Conservation (phyloP, 2,797 vertebrate species). For the Liparis tanakae region DNA sequence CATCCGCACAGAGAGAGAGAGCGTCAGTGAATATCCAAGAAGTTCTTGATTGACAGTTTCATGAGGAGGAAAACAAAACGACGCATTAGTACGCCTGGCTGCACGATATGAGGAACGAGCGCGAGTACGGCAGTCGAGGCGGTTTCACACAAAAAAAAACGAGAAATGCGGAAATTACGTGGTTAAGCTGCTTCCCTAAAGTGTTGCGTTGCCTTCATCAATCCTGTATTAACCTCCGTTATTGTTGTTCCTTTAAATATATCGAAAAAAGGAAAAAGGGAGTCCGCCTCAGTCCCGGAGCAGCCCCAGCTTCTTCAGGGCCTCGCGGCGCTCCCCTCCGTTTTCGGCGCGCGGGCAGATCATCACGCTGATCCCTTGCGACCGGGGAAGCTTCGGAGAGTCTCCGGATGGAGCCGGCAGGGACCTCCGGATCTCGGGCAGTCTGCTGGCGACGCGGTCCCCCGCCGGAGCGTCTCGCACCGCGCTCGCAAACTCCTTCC, state of each 20-base stretch:
- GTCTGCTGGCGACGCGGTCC: conserved; percentile 40
- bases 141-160: conserved; percentile 1
- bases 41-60: conserved; percentile 15
- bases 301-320: conserved; percentile 91
- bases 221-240: neutral
- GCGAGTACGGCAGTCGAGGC: conserved; percentile 1
- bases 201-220: conserved; percentile 9
- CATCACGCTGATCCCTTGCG: conserved; percentile 88
- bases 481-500: conserved; percentile 80
- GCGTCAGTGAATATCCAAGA: conserved; percentile 10
- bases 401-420: conserved; percentile 60
- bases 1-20: conserved; percentile 14
- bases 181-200: conserved; percentile 39
- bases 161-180: conserved; percentile 35
- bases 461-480: conserved; percentile 24
- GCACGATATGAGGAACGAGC: conserved; percentile 28
- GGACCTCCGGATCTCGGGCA: conserved; percentile 44
- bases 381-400: conserved; percentile 79
- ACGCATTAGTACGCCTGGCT: conserved; percentile 23
- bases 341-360: conserved; percentile 85
- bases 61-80: neutral
- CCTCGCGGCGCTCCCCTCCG: conserved; percentile 83
- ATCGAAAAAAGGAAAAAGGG: neutral
- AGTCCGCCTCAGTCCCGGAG: conserved; percentile 84
- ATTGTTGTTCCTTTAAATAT: conserved; percentile 14